Conservation (phyloP, 2,888 invertebrate genomes). For the Drosophila formosana region DNA sequence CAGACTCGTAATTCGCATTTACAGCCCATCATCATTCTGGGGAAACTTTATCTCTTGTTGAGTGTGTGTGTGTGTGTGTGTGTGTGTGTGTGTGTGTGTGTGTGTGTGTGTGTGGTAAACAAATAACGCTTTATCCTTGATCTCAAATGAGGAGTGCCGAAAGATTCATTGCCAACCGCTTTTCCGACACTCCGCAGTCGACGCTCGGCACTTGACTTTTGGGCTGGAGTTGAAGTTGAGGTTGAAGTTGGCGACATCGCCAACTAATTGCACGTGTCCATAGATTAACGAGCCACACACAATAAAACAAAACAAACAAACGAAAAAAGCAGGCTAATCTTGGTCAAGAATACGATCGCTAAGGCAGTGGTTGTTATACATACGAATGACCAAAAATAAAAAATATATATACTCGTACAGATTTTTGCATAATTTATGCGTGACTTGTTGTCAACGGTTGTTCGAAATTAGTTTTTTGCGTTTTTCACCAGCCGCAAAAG, state of each 20-base stretch:
- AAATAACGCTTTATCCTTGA: slow-evolving; percentile 60
- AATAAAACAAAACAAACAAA: slow-evolving; percentile 23
- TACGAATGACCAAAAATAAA: slow-evolving; percentile 38
- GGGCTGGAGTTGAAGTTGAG: too few species aligned
- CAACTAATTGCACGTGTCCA: slow-evolving; percentile 48
- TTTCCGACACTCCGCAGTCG: slow-evolving; percentile 35
- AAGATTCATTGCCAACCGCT: slow-evolving; percentile 59
- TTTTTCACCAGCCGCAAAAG: slow-evolving; percentile 11
- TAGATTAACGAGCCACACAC: slow-evolving; percentile 33
- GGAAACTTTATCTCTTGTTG: background rate
- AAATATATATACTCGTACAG: background rate
- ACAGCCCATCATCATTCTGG: slow-evolving; percentile 47
- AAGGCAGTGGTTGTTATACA: slow-evolving; percentile 23
- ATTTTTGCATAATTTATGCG: slow-evolving; percentile 69
- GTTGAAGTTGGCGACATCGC: background rate
- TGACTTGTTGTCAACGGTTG: slow-evolving; percentile 18
- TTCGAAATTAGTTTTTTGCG: slow-evolving; percentile 47
- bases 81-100: slow-evolving; percentile 16
- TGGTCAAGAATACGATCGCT: slow-evolving; percentile 55
- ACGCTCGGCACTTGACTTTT: too few species aligned
- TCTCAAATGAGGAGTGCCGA: slow-evolving; percentile 51
- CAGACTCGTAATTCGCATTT: slow-evolving; percentile 16
- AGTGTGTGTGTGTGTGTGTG: slow-evolving; percentile 9
- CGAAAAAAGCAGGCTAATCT: slow-evolving; percentile 19
- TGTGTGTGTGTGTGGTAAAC: slow-evolving; percentile 24